phyloP scores from a whole-genome alignment of 2,797 vertebrate species.

The Glossophaga mutica region DNA sequence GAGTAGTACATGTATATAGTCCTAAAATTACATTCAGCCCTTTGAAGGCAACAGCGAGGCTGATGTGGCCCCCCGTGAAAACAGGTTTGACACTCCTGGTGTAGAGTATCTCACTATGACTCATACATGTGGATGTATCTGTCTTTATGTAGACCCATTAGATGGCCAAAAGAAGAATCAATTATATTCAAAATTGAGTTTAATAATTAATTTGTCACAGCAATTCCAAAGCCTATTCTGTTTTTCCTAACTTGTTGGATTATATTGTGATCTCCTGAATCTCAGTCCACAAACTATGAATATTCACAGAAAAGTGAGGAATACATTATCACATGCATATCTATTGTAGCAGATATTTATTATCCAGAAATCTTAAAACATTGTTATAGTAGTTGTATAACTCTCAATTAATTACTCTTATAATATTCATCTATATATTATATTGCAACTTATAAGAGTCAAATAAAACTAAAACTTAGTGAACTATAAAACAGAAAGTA shows the following conservation, averaged over 20 bases:
- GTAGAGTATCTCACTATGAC: background rate
- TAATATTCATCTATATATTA: background rate
- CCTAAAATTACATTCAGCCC: too few relatives aligned
- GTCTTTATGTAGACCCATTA: background rate
- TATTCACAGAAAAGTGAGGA: background rate
- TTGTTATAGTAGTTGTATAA: background rate
- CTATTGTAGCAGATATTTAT: background rate
- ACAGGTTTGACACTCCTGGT: background rate
- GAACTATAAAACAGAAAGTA: background rate
- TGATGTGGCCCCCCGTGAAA: too few relatives aligned
- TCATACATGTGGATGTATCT: background rate
- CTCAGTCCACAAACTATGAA: background rate
- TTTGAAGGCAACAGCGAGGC: too few relatives aligned
- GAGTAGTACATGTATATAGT: too few relatives aligned
- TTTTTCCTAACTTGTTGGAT: background rate
- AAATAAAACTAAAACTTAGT: background rate
- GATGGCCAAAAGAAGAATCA: background rate
- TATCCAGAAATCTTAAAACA: background rate
- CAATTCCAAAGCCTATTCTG: background rate
- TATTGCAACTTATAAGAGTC: background rate
- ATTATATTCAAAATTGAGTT: background rate
- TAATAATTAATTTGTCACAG: background rate
- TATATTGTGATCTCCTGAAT: background rate
- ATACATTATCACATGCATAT: background rate
- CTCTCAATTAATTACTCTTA: background rate